Percentiles rank a stretch among this genome's conserved stretches.
These are phyloP conservation scores for Pollachius pollachius DNA, from an alignment of 2,113 vertebrate genomes.

Conservation along the genomic window DNA sequence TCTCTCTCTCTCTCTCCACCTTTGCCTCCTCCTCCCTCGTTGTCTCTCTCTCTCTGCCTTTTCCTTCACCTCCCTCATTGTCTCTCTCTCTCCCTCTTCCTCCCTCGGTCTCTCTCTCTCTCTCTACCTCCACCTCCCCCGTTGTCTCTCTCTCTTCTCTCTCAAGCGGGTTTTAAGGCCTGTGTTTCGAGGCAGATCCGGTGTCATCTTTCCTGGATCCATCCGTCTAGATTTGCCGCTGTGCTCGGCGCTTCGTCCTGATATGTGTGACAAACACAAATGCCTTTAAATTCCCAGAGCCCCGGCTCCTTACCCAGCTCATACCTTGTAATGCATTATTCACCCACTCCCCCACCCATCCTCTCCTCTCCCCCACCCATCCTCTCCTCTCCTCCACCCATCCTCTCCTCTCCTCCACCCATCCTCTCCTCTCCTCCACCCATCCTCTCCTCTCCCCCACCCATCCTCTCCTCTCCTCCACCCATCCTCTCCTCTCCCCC, in stretches of 20 bases:
- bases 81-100: background rate
- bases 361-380: background rate
- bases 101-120: constrained; percentile 1
- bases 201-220: constrained; percentile 6
- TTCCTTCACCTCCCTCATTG: background rate
- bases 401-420: no score
- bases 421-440: no score
- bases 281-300: constrained; percentile 71
- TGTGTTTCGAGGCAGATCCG: no score
- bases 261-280: constrained; percentile 77
- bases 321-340: constrained; percentile 81
- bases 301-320: constrained; percentile 66
- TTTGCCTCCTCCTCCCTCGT: background rate
- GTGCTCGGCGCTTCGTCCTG: constrained; percentile 52
- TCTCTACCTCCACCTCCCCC: constrained; percentile 6
- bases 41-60: background rate
- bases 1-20: background rate
- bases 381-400: constrained; percentile 32
- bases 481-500: constrained; percentile 50
- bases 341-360: constrained; percentile 53
- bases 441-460: constrained; percentile 54
- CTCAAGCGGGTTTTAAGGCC: background rate
- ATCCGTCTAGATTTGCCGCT: constrained; percentile 60
- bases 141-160: constrained; percentile 1
- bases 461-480: no score